Conservation (phyloP, 2,113 vertebrate species). For the Sporophila hypoxantha region DNA sequence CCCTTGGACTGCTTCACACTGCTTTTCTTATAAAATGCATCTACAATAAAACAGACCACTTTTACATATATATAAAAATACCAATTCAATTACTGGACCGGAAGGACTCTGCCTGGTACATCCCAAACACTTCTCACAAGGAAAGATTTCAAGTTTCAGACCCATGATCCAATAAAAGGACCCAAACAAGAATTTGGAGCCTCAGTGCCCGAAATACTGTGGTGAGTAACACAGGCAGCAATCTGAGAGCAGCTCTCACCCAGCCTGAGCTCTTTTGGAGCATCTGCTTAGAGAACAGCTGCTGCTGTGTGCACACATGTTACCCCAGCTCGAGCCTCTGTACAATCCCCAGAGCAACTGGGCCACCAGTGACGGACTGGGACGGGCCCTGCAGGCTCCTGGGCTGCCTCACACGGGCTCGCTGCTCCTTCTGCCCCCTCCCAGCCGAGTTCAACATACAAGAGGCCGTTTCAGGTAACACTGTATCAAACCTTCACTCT, state of each 20-base stretch:
- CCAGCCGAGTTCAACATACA: fast-evolving
- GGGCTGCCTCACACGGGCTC: fast-evolving
- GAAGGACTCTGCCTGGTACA: background rate
- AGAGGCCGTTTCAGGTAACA: background rate
- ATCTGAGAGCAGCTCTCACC: background rate
- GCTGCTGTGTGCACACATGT: background rate
- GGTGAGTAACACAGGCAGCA: background rate
- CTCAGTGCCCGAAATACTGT: fast-evolving
- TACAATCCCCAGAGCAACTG: background rate
- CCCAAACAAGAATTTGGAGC: background rate
- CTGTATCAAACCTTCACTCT: background rate
- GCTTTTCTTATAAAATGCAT: background rate
- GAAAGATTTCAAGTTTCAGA: background rate
- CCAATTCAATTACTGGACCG: background rate
- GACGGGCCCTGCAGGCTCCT: fast-evolving
- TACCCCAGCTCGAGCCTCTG: background rate
- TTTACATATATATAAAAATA: background rate
- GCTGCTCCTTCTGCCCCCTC: background rate
- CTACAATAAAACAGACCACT: fast-evolving
- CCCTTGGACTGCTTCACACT: background rate
- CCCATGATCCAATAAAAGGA: background rate
- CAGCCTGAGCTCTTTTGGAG: background rate
- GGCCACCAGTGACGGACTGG: background rate
- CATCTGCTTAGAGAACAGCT: background rate
- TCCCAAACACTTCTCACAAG: background rate